A percentile compares a stretch with the other conserved stretches of the same genome.
phyloP scores from a whole-genome alignment of 2,888 invertebrate species.

The Drosophila koepferae region DNA sequence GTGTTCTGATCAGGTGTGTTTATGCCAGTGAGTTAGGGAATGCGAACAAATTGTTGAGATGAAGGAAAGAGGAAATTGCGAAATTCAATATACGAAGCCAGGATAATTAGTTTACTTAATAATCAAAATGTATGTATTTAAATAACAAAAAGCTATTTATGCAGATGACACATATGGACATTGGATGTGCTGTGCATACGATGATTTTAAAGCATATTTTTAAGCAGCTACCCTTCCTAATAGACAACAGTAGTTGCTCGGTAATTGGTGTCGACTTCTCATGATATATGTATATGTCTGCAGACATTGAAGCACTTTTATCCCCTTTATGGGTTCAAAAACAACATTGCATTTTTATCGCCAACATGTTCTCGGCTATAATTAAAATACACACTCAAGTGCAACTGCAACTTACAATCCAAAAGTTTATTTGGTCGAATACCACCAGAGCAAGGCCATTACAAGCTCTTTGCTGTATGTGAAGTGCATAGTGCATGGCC shows the following conservation, averaged over 20 bases:
- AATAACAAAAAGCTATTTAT: background rate
- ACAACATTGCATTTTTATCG: conserved; percentile 3
- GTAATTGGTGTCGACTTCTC: background rate
- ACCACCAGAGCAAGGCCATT: conserved; percentile 43
- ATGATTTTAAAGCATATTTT: background rate
- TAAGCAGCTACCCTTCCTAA: background rate
- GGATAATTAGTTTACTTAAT: background rate
- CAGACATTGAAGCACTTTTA: background rate
- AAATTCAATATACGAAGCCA: background rate
- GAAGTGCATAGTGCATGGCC: conserved; percentile 27
- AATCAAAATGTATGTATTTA: background rate
- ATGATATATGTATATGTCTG: background rate
- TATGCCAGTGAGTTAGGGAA: background rate
- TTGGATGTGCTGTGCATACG: background rate
- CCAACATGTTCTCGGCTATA: background rate
- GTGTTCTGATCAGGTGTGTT: conserved; percentile 3
- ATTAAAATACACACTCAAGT: conserved; percentile 17
- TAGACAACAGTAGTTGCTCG: background rate
- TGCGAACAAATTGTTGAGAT: background rate
- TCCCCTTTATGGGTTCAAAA: background rate
- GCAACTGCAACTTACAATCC: conserved; percentile 16
- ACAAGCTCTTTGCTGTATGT: conserved; percentile 15
- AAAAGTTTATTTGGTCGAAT: conserved; percentile 28
- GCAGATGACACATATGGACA: background rate
- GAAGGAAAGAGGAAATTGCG: background rate